Conservation (phyloP, 2,888 invertebrate species). For the Pediacus dermestoides region DNA sequence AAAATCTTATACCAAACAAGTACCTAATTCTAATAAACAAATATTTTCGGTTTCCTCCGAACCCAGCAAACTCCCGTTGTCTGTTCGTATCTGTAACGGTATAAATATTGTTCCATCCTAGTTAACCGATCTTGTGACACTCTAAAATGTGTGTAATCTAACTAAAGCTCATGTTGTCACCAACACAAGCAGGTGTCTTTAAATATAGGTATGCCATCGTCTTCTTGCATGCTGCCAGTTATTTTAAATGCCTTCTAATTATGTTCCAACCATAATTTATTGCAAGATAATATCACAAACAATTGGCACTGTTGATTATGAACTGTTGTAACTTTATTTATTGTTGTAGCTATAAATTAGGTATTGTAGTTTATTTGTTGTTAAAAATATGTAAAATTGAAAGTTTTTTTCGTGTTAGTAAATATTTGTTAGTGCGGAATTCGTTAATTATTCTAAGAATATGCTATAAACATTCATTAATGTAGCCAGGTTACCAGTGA, state of each 20-base stretch:
- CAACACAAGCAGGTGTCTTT: constrained; percentile 38
- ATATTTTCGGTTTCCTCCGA: too few relatives aligned
- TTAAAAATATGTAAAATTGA: too few relatives aligned
- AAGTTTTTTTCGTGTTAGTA: too few relatives aligned
- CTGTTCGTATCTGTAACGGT: constrained; percentile 23
- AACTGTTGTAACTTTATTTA: not conserved
- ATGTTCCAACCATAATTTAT: constrained; percentile 17
- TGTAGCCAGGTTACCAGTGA: not conserved
- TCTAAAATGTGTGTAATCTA: constrained; percentile 38
- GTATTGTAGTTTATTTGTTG: too few relatives aligned
- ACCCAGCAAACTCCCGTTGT: constrained; percentile 21
- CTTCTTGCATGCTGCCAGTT: constrained; percentile 24
- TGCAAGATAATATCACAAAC: constrained; percentile 9
- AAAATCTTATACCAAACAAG: too few relatives aligned
- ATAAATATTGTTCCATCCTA: constrained; percentile 33
- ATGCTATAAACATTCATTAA: not conserved
- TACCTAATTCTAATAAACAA: too few relatives aligned
- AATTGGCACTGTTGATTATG: constrained; percentile 5
- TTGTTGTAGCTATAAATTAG: constrained; percentile 4
- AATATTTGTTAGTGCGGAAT: too few relatives aligned
- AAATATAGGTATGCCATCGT: constrained; percentile 21
- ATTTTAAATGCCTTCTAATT: constrained; percentile 31
- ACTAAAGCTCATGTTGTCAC: constrained; percentile 38
- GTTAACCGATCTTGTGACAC: constrained; percentile 36
- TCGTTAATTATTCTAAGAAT: not conserved